Evolutionary conservation across 2,113 vertebrate genomes (phyloP).

Genomic region (Hippocampus guttulatus): DNA sequence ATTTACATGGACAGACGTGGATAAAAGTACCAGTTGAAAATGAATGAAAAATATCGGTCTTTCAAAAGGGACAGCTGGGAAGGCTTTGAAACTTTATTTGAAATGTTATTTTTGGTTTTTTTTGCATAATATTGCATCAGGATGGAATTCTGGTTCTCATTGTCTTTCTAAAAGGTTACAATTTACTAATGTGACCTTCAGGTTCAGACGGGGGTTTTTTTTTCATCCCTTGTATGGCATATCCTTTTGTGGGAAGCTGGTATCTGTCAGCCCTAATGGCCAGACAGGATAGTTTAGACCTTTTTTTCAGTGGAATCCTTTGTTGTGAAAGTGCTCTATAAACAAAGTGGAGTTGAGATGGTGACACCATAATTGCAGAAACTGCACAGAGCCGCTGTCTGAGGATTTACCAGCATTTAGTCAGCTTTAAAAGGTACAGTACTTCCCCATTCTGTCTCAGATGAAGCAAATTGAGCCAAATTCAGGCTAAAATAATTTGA

Average conservation of each 20-base stretch:
- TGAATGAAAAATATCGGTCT: background rate
- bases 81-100: background rate
- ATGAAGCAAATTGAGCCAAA: slow-evolving; percentile 3
- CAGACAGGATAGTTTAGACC: slow-evolving; percentile 41
- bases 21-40: background rate
- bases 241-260: slow-evolving; percentile 7
- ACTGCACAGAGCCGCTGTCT: slow-evolving; percentile 13
- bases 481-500: too few relatives aligned
- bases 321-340: background rate
- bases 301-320: slow-evolving; percentile 11
- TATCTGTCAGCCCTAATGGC: slow-evolving; percentile 39
- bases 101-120: background rate
- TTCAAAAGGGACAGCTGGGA: background rate
- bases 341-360: background rate
- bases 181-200: slow-evolving; percentile 41
- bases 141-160: background rate
- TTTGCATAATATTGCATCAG: background rate
- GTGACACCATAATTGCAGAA: slow-evolving; percentile 35
- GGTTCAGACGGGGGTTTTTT: slow-evolving; percentile 23
- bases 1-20: background rate
- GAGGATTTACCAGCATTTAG: slow-evolving; percentile 13
- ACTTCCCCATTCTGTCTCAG: slow-evolving; percentile 9
- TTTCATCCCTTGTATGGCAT: slow-evolving; percentile 19
- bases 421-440: slow-evolving; percentile 25
- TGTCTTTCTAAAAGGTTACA: slow-evolving; percentile 17